Base-by-base conservation (phyloP, 2,797 vertebrate species). In the Gymnoscopelus braueri region DNA sequence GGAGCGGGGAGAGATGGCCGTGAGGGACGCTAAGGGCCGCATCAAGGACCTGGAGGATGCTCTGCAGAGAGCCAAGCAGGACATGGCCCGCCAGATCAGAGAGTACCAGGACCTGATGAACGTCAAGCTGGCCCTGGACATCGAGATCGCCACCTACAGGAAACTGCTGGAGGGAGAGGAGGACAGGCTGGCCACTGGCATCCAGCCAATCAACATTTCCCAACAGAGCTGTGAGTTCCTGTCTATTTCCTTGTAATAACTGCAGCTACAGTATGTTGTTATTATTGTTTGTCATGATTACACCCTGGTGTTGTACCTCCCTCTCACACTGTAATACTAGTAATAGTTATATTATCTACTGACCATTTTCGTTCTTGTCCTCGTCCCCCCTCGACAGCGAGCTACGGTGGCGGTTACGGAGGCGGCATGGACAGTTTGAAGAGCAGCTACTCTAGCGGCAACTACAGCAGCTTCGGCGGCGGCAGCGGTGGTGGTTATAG, bases 21-120 rank as follows among this genome's bases (percentile, higher is more conserved):
- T 96, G 8, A 74, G 89, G 81, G 94, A 93, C 2, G 94, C 92
- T 70, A 93, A 76, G 69, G 1, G 48, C n/a, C 94, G 97, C 67
- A 90, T 94, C 60, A 79, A 51, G 0, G 96, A 94, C 13, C 77
- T 95, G 72, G 92, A 94, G 63, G 86, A 90, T 0, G 92, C 91
- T 67, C 87, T 94, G 63, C 91, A 93, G 82, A 94, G 91, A 89
- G 87, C 94, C 74, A 94, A 93, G 65, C 91, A 93, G 64, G 93
- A 95, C 84, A 91, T 94, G 91, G 88, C 87, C 52, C 81, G 84
- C 71, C 92, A 94, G 79, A 93, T 96, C 72, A 54, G 81, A 75
- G 92, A 94, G 53, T 98, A 99, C 89, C 97, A 98, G 89, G 96
- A 97, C 55, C 94, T 98, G 74, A 95, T 92, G 88, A 93, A 94